Conservation (phyloP, 2,888 invertebrate genomes). For the Andrena camellia region DNA sequence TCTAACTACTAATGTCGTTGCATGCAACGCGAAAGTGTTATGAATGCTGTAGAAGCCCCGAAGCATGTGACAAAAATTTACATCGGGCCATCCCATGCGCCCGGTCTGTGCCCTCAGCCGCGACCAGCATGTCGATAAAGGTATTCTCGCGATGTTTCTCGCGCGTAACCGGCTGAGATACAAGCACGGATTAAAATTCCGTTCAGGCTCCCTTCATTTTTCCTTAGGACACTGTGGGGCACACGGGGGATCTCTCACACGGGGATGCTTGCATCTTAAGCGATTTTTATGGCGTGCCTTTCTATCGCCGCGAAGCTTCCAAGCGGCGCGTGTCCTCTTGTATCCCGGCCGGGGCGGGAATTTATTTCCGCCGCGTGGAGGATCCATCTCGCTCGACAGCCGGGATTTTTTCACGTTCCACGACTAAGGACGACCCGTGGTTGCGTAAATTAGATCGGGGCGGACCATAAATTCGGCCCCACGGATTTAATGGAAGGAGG, state of each 20-base stretch:
- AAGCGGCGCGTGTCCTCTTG: neutral
- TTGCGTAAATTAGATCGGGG: constrained; percentile 24
- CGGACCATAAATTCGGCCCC: constrained; percentile 21
- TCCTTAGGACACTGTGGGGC: constrained; percentile 65
- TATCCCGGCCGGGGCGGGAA: constrained; percentile 4
- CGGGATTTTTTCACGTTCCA: constrained; percentile 29
- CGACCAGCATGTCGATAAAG: constrained; percentile 11
- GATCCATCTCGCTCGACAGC: constrained; percentile 31
- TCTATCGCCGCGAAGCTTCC: constrained; percentile 53
- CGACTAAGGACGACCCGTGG: constrained; percentile 20
- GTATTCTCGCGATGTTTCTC: constrained; percentile 10
- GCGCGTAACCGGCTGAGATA: constrained; percentile 46
- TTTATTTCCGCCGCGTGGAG: constrained; percentile 26
- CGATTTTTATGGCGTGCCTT: constrained; percentile 73
- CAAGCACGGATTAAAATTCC: constrained; percentile 79
- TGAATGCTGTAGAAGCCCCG: no score
- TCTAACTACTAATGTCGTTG: no score
- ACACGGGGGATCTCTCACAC: constrained; percentile 73
- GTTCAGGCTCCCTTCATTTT: constrained; percentile 75
- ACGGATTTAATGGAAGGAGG: constrained; percentile 35
- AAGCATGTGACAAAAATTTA: no score
- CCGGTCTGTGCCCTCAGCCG: neutral
- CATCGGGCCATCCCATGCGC: no score
- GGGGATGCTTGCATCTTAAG: constrained; percentile 77
- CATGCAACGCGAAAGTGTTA: no score